phyloP scores from a whole-genome alignment of 37 sponge, comb jelly and placozoan genomes.

The Beroe forskalii region DNA sequence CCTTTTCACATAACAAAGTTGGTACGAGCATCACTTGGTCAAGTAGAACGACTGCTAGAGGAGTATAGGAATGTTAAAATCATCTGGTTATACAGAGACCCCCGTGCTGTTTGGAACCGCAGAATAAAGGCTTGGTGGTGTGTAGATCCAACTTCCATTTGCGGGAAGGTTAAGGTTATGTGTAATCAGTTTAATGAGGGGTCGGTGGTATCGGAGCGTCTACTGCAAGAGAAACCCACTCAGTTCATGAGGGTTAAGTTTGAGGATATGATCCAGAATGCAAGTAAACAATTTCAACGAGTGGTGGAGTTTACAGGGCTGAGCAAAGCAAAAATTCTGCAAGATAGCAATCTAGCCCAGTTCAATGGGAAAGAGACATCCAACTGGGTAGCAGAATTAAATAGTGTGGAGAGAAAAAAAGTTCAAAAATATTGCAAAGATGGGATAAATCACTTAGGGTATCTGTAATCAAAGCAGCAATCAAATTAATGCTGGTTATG shows the following conservation, averaged over 20 bases:
- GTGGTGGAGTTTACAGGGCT: too few relatives aligned
- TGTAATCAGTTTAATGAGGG: neutral
- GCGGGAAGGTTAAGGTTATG: neutral
- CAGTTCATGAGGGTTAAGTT: neutral
- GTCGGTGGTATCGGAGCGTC: neutral
- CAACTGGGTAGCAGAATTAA: too few relatives aligned
- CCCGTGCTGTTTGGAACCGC: conserved; percentile 23
- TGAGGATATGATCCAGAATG: neutral
- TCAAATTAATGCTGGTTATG: too few relatives aligned
- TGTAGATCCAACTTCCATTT: neutral
- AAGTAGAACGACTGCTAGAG: neutral
- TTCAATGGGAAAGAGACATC: too few relatives aligned
- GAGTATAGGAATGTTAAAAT: neutral
- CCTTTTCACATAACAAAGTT: conserved; percentile 13
- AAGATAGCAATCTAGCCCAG: too few relatives aligned
- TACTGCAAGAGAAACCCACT: neutral
- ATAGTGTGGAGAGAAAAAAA: too few relatives aligned
- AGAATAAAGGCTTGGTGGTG: too few relatives aligned
- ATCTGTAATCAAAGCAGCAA: too few relatives aligned
- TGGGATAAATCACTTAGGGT: too few relatives aligned
- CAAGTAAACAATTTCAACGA: too few relatives aligned
- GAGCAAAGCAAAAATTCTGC: too few relatives aligned
- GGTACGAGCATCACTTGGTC: neutral
- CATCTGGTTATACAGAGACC: neutral
- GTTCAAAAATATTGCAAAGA: too few relatives aligned